Percentiles rank a stretch among this genome's conserved stretches.
These are phyloP conservation scores for Drosophila micromelanica DNA, from an alignment of 1,140 invertebrate genomes.

Conservation along the genomic window DNA sequence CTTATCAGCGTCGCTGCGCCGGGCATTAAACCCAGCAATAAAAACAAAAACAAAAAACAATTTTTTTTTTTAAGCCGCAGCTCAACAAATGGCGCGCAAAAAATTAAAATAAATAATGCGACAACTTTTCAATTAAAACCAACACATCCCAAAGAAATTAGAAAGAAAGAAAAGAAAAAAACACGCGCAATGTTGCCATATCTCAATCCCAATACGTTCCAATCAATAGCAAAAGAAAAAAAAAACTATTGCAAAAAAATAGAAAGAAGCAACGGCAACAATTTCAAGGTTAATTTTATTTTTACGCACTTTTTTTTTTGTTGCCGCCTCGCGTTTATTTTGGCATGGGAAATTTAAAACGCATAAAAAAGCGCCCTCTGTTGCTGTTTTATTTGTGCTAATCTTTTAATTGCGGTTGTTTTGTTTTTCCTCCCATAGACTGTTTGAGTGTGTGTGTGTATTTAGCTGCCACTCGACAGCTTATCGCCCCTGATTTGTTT, in stretches of 20 bases:
- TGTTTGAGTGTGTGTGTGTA: conserved; percentile 29
- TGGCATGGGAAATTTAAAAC: conserved; percentile 74
- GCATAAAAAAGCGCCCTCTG: conserved; percentile 63
- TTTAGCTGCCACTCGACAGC: conserved; percentile 70
- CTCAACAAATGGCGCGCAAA: conserved; percentile 46
- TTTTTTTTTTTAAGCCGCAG: conserved; percentile 30
- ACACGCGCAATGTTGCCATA: conserved; percentile 26
- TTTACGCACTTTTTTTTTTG: conserved; percentile 67
- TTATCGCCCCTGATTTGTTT: conserved; percentile 72
- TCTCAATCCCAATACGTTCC: conserved; percentile 19
- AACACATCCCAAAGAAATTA: conserved; percentile 9
- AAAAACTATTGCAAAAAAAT: conserved; percentile 21
- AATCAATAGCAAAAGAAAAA: conserved; percentile 29
- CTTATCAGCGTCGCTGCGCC: conserved; percentile 58
- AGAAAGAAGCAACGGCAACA: conserved; percentile 36
- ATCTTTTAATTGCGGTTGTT: conserved; percentile 78
- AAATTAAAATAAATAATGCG: conserved; percentile 63
- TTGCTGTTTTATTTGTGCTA: conserved; percentile 56
- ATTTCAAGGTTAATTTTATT: conserved; percentile 76
- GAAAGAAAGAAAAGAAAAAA: conserved; percentile 25
- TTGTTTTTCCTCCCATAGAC: conserved; percentile 54
- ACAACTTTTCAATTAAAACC: conserved; percentile 55
- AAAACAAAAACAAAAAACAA: conserved; percentile 39
- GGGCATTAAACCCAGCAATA: conserved; percentile 58
- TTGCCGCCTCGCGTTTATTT: conserved; percentile 33